phyloP scores from a whole-genome alignment of 23 tunicate species.

The Botrylloides violaceus region DNA sequence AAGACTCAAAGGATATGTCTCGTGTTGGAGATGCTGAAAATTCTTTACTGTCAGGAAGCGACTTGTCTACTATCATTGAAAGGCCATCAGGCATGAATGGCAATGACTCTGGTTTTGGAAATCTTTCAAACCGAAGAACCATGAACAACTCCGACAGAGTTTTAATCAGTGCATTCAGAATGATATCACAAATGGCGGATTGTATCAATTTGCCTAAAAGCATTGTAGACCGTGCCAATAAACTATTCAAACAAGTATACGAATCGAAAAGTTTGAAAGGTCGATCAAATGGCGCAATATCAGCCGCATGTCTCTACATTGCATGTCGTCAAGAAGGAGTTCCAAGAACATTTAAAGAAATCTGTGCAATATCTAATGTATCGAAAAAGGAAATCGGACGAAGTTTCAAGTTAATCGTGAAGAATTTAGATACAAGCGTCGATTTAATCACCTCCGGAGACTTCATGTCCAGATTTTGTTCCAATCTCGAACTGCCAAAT shows the following conservation, averaged over 20 bases:
- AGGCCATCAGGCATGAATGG: slow-evolving; percentile 70
- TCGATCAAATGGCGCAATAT: slow-evolving; percentile 91
- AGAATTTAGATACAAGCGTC: slow-evolving; percentile 86
- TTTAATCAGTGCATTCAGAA: slow-evolving; percentile 82
- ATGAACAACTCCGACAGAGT: slow-evolving; percentile 89
- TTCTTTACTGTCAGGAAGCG: slow-evolving; percentile 87
- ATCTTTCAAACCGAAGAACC: slow-evolving; percentile 66
- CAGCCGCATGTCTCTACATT: slow-evolving; percentile 98
- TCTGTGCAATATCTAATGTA: slow-evolving; percentile 89
- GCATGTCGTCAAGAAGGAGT: slow-evolving; percentile 98
- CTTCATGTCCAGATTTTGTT: slow-evolving; percentile 93
- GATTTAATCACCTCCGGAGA: slow-evolving; percentile 90
- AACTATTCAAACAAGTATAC: slow-evolving; percentile 94
- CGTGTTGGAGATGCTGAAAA: slow-evolving; percentile 99
- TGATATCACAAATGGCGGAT: slow-evolving; percentile 83
- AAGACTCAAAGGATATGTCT: slow-evolving; percentile 97
- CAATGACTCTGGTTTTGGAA: slow-evolving; percentile 40
- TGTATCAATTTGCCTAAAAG: slow-evolving; percentile 75
- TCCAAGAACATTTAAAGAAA: slow-evolving; percentile 97
- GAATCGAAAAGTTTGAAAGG: slow-evolving; percentile 90
- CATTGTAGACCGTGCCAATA: slow-evolving; percentile 74
- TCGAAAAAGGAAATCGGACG: slow-evolving; percentile 95
- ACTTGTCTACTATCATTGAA: slow-evolving; percentile 91
- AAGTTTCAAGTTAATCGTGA: slow-evolving; percentile 87
- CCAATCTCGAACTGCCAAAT: slow-evolving; percentile 58